Evolutionary conservation across 2,888 invertebrate genomes (phyloP).

Genomic region (Ormia ochracea): DNA sequence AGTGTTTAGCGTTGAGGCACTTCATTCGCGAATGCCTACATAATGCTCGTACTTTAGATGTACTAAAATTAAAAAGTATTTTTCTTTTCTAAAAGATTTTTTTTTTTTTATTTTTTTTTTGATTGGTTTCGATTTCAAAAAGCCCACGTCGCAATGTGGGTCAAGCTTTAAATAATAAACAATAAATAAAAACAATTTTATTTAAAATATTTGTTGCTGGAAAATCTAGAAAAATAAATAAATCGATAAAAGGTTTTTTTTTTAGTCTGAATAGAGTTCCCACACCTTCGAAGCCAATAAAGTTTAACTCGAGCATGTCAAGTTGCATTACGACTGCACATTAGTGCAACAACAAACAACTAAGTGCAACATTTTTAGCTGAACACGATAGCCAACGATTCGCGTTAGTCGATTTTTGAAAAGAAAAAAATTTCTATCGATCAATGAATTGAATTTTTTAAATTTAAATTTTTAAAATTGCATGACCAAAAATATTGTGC

Average conservation of each 20-base stretch:
- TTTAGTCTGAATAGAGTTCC: conserved; percentile 25
- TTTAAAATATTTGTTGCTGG: conserved; percentile 37
- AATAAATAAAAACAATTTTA: conserved; percentile 43
- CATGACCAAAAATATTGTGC: too few species aligned
- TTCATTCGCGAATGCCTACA: too few species aligned
- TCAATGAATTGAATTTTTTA: too few species aligned
- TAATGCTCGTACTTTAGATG: conserved; percentile 8
- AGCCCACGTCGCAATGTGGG: conserved; percentile 54
- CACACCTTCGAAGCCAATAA: conserved; percentile 43
- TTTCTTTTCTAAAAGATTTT: conserved; percentile 8
- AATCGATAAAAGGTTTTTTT: conserved; percentile 30
- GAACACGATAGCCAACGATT: conserved; percentile 6
- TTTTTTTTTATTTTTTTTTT: neutral
- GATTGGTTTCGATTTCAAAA: conserved; percentile 7
- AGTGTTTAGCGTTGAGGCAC: neutral
- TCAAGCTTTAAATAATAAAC: conserved; percentile 47
- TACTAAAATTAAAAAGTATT: neutral
- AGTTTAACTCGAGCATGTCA: conserved; percentile 26
- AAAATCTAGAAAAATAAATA: conserved; percentile 27
- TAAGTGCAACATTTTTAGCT: neutral
- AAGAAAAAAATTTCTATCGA: too few species aligned
- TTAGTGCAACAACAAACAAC: conserved; percentile 2
- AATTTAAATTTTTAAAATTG: too few species aligned
- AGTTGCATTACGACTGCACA: conserved; percentile 26
- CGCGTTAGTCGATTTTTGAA: too few species aligned